Conservation (phyloP, 2,888 invertebrate genomes). For the Tachina lurida region DNA sequence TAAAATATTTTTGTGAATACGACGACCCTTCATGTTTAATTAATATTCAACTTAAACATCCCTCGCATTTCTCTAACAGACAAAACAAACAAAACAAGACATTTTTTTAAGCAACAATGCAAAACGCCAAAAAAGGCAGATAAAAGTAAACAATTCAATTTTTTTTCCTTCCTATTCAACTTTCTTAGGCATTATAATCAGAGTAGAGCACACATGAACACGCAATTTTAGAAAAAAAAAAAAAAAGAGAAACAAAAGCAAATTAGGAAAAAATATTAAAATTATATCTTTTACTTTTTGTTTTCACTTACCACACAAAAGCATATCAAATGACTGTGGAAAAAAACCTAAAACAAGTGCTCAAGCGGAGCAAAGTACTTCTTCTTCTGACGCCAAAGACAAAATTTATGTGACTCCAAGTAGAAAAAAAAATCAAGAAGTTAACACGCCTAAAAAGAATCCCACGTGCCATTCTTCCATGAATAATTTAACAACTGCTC, state of each 20-base stretch:
- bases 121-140: conserved; percentile 27
- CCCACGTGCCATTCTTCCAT: conserved; percentile 11
- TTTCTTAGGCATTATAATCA: conserved; percentile 14
- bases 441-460: background rate
- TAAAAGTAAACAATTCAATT: conserved; percentile 31
- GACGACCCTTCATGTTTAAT: no score
- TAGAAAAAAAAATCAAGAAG: background rate
- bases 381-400: conserved; percentile 16
- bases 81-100: background rate
- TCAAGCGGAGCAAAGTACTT: background rate
- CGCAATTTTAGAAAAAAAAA: conserved; percentile 5
- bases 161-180: conserved; percentile 4
- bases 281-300: background rate
- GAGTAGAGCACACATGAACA: conserved; percentile 38
- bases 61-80: background rate
- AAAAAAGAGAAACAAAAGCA: background rate
- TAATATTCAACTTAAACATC: background rate
- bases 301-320: conserved; percentile 32
- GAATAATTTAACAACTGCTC: background rate
- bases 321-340: conserved; percentile 43
- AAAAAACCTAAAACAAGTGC: conserved; percentile 15
- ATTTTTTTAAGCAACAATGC: background rate
- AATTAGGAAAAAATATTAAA: background rate
- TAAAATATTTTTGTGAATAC: no score
- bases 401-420: background rate